Conservation (phyloP, 2,797 vertebrate species). For the Echeneis naucrates region DNA sequence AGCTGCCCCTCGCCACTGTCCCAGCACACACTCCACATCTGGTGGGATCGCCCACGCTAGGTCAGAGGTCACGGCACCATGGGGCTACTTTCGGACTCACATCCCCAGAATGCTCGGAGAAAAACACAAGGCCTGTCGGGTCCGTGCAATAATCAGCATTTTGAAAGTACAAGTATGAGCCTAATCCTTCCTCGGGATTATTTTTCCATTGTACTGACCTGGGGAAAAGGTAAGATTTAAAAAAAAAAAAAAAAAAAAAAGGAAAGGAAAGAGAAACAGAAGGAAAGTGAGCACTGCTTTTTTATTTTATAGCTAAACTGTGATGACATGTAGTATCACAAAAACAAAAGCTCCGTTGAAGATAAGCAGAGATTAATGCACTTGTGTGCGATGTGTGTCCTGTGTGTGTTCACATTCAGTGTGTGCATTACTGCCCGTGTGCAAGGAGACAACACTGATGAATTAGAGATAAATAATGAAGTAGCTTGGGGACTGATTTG, state of each 20-base stretch:
- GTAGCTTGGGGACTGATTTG: conserved; percentile 85
- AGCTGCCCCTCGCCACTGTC: conserved; percentile 84
- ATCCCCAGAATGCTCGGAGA: conserved; percentile 80
- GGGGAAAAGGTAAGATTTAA: conserved; percentile 47
- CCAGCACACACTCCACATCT: conserved; percentile 87
- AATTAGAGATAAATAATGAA: conserved; percentile 87
- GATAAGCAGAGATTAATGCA: conserved; percentile 72
- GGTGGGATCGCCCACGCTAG: conserved; percentile 85
- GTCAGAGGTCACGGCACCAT: conserved; percentile 81
- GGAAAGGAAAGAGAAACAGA: no score
- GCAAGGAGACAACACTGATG: conserved; percentile 83
- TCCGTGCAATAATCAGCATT: conserved; percentile 76
- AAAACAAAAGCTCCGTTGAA: conserved; percentile 69
- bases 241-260: conserved; percentile 5
- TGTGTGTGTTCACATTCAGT: conserved; percentile 52
- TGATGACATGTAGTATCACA: conserved; percentile 48
- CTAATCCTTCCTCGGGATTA: conserved; percentile 72
- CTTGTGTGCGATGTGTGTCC: conserved; percentile 61
- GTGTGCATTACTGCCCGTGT: conserved; percentile 76
- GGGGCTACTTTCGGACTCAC: conserved; percentile 83
- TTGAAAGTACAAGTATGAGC: conserved; percentile 76
- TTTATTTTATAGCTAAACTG: conserved; percentile 53
- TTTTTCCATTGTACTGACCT: conserved; percentile 61
- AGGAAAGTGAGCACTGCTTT: conserved; percentile 13
- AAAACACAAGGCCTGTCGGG: conserved; percentile 74